phyloP scores from a whole-genome alignment of 2,113 vertebrate genomes.

The Mola mola region DNA sequence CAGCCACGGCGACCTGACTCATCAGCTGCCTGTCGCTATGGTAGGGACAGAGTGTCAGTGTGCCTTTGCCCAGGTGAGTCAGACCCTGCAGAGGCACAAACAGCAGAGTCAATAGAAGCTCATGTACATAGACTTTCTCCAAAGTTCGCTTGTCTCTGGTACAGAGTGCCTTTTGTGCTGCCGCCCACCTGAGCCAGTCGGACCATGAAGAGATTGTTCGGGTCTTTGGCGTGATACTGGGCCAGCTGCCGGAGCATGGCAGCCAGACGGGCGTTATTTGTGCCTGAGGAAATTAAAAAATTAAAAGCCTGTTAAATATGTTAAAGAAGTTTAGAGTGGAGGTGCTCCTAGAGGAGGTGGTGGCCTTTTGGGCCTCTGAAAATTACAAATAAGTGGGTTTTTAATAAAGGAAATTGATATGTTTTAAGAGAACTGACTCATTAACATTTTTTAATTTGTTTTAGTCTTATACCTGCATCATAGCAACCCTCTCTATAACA shows the following conservation, averaged over 20 bases:
- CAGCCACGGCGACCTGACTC: slow-evolving; percentile 97
- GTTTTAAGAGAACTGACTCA: too few species aligned
- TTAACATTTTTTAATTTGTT: too few species aligned
- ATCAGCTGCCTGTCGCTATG: slow-evolving; percentile 98
- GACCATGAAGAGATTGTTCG: slow-evolving; percentile 99
- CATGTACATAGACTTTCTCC: slow-evolving; percentile 2
- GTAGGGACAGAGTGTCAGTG: slow-evolving; percentile 97
- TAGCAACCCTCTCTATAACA: too few species aligned
- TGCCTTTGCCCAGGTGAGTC: slow-evolving; percentile 97
- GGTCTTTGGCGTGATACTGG: slow-evolving; percentile 98
- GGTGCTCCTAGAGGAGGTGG: neutral
- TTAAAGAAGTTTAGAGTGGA: neutral
- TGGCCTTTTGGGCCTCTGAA: neutral
- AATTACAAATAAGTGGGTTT: neutral
- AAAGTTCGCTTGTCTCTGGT: neutral
- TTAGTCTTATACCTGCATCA: too few species aligned
- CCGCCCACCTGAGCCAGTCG: slow-evolving; percentile 92
- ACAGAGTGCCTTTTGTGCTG: slow-evolving; percentile 9
- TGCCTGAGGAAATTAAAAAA: slow-evolving; percentile 81
- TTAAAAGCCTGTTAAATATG: slow-evolving; percentile 5
- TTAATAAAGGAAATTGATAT: too few species aligned
- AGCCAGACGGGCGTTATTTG: slow-evolving; percentile 95
- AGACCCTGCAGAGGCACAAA: slow-evolving; percentile 85
- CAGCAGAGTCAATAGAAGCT: slow-evolving; percentile 27
- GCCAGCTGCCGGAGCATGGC: slow-evolving; percentile 97